Evolutionary conservation across 2,797 vertebrate genomes (phyloP), one percentile per base, ranked within the genome.

Genomic region (Macrochelys suwanniensis): DNA sequence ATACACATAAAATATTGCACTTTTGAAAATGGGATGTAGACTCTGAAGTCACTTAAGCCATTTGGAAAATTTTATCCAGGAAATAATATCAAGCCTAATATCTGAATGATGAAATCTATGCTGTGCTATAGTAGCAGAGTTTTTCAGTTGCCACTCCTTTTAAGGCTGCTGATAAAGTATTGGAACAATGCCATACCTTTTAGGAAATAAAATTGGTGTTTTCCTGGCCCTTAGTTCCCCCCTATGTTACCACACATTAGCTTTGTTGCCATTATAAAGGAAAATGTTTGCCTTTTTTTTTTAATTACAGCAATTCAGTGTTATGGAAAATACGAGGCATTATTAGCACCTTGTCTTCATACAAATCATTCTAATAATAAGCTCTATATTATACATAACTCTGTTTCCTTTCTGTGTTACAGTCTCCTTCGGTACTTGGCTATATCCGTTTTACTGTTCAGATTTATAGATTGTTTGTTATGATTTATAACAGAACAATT

Each of bases 381-480:
- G 77, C 49, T 23, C 19, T 56, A 71, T 89, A 80, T 85, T 57
- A 61, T 50, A n/a, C 3, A 2, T 88, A 89, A 54, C 50, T 50
- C 10, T 49, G 16, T 89, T 97, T 95, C 71, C 80, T 97, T 89
- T 94, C 80, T 68, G 21, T 91, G 92, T 65, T 89, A 37, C 1
- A 2, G 10, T 90, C 42, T 91, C 85, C 25, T 96, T 96, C 82
- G 84, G 47, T 83, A 88, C 15, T 47, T 89, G 81, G 65, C 57
- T 92, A 80, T 86, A 94, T 87, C 90, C 97, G 78, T 89, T 96
- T 95, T 96, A 87, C 94, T 77, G n/a, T 87, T 97, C 81, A 54
- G 88, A 82, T 84, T 95, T 86, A 88, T 76, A 88, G 74, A 85
- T 84, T 93, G 68, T 95, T 96, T 77, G 4, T 94, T 94, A 45